Percentiles rank a stretch among this genome's conserved stretches.
Evolutionary conservation across 2,113 vertebrate genomes (phyloP).

Genomic region (Ancistrus triradiatus): DNA sequence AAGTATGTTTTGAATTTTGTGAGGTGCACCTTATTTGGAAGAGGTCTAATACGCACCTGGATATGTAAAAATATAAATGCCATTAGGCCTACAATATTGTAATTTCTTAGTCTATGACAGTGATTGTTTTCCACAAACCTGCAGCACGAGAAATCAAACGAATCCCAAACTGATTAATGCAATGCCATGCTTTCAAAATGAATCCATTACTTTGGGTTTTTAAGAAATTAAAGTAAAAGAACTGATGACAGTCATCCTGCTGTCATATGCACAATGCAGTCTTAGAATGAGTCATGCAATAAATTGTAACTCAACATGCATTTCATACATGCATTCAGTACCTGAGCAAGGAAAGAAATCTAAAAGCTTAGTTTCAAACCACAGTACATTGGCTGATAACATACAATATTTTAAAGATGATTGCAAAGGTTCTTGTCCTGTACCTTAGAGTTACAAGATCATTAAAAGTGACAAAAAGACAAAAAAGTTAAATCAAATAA

Average conservation of each 20-base stretch:
- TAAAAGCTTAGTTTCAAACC: conserved; percentile 31
- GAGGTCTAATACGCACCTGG: conserved; percentile 36
- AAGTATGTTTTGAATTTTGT: conserved; percentile 15
- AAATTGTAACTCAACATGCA: conserved; percentile 48
- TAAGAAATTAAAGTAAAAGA: conserved; percentile 30
- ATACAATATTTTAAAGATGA: conserved; percentile 29
- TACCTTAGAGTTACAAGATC: conserved; percentile 13
- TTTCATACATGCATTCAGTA: conserved; percentile 48
- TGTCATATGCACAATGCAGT: conserved; percentile 46
- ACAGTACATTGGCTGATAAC: conserved; percentile 36
- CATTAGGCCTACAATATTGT: conserved; percentile 27
- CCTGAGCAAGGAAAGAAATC: conserved; percentile 45
- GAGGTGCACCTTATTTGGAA: conserved; percentile 18
- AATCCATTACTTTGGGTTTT: conserved; percentile 21
- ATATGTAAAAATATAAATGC: conserved; percentile 23
- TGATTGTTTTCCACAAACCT: conserved; percentile 47
- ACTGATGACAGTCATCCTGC: conserved; percentile 19
- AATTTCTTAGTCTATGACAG: conserved; percentile 31
- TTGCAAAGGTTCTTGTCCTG: conserved; percentile 4
- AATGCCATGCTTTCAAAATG: conserved; percentile 8
- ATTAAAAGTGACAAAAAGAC: not conserved
- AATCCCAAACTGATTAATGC: conserved; percentile 19
- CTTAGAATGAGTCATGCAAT: conserved; percentile 45
- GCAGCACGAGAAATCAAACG: conserved; percentile 43
- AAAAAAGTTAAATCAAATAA: conserved; percentile 1